phyloP scores from a whole-genome alignment of 2,888 invertebrate genomes.

The Meandrusa payeni region DNA sequence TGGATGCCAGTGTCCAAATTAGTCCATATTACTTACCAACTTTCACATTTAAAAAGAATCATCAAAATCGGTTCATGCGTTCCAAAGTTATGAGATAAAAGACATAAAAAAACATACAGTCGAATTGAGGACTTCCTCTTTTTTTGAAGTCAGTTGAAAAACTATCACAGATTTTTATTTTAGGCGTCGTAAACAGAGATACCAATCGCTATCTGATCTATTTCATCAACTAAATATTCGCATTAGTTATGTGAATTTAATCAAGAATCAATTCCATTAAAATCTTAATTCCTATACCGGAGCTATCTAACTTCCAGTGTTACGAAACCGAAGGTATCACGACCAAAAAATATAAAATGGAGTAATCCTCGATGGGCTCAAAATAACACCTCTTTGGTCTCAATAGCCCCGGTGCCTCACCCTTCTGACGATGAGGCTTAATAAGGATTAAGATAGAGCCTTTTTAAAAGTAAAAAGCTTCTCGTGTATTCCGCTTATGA shows the following conservation, averaged over 20 bases:
- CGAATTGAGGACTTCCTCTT: too few relatives aligned
- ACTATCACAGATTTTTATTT: too few relatives aligned
- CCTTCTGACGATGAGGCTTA: conserved; percentile 66
- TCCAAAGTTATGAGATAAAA: too few relatives aligned
- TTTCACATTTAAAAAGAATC: too few relatives aligned
- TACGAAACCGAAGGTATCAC: conserved; percentile 51
- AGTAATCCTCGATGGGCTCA: conserved; percentile 63
- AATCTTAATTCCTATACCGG: conserved; percentile 48
- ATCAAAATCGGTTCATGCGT: too few relatives aligned
- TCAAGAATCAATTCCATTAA: conserved; percentile 30
- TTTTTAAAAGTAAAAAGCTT: conserved; percentile 74
- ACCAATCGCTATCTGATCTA: too few relatives aligned
- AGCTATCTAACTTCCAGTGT: conserved; percentile 54
- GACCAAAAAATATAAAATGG: conserved; percentile 43
- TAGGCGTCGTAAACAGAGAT: too few relatives aligned
- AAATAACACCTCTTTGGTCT: conserved; percentile 70
- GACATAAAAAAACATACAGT: too few relatives aligned
- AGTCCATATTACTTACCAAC: too few relatives aligned
- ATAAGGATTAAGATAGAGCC: conserved; percentile 76
- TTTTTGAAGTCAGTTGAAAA: too few relatives aligned
- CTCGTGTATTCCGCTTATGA: conserved; percentile 61
- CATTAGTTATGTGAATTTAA: neutral
- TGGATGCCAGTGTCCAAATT: too few relatives aligned
- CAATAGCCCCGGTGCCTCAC: conserved; percentile 52
- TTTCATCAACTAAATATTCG: too few relatives aligned